Evolutionary conservation across 2,797 vertebrate species (phyloP).

Genomic region (Scyliorhinus canicula): DNA sequence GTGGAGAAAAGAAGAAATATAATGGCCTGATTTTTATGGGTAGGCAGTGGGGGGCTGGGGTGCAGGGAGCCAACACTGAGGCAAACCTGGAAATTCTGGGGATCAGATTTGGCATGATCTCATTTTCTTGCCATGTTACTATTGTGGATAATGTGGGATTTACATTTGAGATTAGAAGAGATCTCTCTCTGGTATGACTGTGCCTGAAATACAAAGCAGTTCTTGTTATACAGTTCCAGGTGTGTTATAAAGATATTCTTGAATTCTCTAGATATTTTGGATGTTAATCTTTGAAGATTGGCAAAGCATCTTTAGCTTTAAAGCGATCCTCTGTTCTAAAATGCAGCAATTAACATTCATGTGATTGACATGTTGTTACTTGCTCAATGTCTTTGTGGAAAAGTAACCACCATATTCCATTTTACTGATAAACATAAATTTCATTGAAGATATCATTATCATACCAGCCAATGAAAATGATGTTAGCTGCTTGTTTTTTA

Average conservation of each 20-base stretch:
- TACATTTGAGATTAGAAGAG: not conserved
- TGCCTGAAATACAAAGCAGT: not conserved
- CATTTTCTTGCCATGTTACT: not conserved
- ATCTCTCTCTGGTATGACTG: not conserved
- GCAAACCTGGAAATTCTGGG: too few relatives aligned
- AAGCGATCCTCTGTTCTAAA: not conserved
- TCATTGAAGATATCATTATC: not conserved
- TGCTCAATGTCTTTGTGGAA: not conserved
- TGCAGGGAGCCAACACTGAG: too few relatives aligned
- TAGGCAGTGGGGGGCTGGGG: too few relatives aligned
- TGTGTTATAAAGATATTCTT: not conserved
- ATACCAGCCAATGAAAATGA: not conserved
- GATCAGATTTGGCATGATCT: too few relatives aligned
- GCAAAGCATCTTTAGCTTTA: not conserved
- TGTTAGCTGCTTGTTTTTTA: not conserved
- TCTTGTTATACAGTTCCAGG: not conserved
- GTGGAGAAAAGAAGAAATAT: not conserved
- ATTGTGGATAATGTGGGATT: not conserved
- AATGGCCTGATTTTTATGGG: not conserved
- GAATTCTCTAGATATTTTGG: not conserved
- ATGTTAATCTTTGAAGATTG: not conserved
- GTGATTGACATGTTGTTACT: not conserved
- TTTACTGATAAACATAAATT: not conserved
- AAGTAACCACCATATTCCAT: not conserved
- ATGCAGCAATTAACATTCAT: not conserved